Conservation (phyloP, 2,888 invertebrate species). For the Cybosia mesomella region DNA sequence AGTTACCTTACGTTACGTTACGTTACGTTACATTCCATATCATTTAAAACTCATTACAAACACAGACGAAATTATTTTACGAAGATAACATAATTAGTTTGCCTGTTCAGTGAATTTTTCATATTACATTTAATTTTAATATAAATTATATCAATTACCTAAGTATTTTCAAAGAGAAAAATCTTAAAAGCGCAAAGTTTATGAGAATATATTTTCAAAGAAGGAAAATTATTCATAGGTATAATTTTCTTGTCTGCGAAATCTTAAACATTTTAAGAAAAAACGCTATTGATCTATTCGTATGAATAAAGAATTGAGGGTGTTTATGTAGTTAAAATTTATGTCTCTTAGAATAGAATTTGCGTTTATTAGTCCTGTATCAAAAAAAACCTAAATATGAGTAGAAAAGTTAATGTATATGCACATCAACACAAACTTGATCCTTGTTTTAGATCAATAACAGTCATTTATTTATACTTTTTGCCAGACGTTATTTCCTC, state of each 20-base stretch:
- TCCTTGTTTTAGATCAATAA: no score
- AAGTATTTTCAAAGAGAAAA: slow-evolving; percentile 14
- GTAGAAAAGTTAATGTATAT: no score
- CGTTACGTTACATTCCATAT: no score
- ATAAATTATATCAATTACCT: slow-evolving; percentile 28
- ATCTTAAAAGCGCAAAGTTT: slow-evolving; percentile 25
- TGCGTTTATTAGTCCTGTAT: no score
- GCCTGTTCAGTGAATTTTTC: slow-evolving; percentile 32
- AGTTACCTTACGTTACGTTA: no score
- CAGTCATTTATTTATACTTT: no score
- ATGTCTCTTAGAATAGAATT: no score
- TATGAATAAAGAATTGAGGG: no score
- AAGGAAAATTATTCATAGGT: background rate
- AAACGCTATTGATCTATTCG: background rate
- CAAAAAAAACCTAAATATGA: no score
- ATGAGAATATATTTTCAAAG: slow-evolving; percentile 1
- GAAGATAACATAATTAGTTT: slow-evolving; percentile 24
- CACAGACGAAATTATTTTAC: background rate
- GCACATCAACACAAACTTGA: no score
- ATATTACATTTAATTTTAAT: slow-evolving; percentile 18
- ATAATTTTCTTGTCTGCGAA: background rate
- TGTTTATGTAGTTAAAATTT: no score
- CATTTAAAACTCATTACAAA: background rate
- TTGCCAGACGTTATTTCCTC: no score
- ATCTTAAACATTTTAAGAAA: background rate